phyloP scores from a whole-genome alignment of 2,113 vertebrate species.

The Octodon degus region DNA sequence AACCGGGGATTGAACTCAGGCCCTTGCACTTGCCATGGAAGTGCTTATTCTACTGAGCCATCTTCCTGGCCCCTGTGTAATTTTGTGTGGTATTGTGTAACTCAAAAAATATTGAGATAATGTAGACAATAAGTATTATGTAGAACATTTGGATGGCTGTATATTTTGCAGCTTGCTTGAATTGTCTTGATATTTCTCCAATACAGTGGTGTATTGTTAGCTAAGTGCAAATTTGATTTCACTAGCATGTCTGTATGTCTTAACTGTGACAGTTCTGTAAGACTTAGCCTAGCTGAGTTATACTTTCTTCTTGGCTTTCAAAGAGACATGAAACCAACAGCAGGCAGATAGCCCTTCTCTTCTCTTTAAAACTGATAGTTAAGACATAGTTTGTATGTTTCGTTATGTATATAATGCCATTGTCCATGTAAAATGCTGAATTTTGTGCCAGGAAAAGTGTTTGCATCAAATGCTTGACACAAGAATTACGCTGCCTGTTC shows the following conservation, averaged over 20 bases:
- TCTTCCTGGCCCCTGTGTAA: background rate
- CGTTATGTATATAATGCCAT: background rate
- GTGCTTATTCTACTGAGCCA: too few species aligned
- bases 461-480: background rate
- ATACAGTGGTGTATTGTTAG: background rate
- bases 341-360: background rate
- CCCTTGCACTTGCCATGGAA: too few species aligned
- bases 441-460: background rate
- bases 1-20: too few species aligned
- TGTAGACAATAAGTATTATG: background rate
- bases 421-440: background rate
- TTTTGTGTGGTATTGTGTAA: background rate
- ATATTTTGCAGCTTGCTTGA: background rate
- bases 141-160: constrained; percentile 14
- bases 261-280: background rate
- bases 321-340: background rate
- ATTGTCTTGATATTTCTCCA: background rate
- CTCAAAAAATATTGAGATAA: background rate
- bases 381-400: background rate
- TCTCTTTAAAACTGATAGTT: background rate
- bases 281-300: background rate
- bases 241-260: background rate
- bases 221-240: constrained; percentile 40
- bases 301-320: constrained; percentile 9
- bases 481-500: background rate